These are phyloP conservation scores for Notolepis coatsorum DNA, from an alignment of 2,797 vertebrate species.

Conservation along the genomic window DNA sequence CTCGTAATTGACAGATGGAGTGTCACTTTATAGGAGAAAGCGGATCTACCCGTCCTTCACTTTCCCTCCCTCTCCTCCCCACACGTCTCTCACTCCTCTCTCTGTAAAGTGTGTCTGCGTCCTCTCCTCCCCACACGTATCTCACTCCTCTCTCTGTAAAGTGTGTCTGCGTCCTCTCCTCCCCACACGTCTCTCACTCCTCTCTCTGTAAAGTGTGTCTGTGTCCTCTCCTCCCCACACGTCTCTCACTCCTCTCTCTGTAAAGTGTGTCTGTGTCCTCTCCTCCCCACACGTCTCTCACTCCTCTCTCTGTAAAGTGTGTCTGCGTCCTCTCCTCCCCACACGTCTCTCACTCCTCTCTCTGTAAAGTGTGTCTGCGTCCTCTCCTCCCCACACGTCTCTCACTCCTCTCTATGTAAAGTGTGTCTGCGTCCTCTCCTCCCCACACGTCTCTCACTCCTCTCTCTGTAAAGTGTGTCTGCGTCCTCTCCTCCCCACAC, in stretches of 20 bases:
- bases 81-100: background rate
- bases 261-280: background rate
- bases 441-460: background rate
- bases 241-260: background rate
- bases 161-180: conserved; percentile 27
- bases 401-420: background rate
- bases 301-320: conserved; percentile 12
- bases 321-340: conserved; percentile 29
- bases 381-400: too few species aligned
- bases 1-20: conserved; percentile 19
- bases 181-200: too few species aligned
- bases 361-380: too few species aligned
- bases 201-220: too few species aligned
- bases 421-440: background rate
- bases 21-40: conserved; percentile 3
- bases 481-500: conserved; percentile 27
- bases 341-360: too few species aligned
- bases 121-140: background rate
- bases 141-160: conserved; percentile 12
- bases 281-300: background rate
- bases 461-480: conserved; percentile 11
- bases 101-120: background rate
- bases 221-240: too few species aligned
- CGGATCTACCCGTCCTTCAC: conserved; percentile 22
- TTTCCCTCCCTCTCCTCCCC: background rate